phyloP scores from a whole-genome alignment of 2,888 invertebrate genomes.

The Meganola albula region DNA sequence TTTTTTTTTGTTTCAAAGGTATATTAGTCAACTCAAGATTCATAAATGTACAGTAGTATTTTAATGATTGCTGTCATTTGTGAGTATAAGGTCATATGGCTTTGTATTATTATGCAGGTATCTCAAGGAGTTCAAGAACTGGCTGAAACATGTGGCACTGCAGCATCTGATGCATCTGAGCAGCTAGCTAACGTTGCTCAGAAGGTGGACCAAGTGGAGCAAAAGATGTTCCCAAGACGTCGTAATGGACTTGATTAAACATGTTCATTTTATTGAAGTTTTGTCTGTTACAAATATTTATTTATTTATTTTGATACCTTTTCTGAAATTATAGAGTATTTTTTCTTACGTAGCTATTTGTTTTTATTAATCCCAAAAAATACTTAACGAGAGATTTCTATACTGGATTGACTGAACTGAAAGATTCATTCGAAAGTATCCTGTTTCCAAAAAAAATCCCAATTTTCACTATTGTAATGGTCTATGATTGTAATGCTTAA shows the following conservation, averaged over 20 bases:
- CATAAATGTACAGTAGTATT: too few relatives aligned
- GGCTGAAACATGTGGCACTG: constrained; percentile 63
- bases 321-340: not conserved
- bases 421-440: too few relatives aligned
- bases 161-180: constrained; percentile 58
- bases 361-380: too few relatives aligned
- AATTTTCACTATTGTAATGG: too few relatives aligned
- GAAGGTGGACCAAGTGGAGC: constrained; percentile 59
- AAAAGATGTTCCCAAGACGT: constrained; percentile 56
- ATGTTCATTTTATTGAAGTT: not conserved
- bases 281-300: not conserved
- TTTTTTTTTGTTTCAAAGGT: too few relatives aligned
- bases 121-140: constrained; percentile 62
- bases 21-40: too few relatives aligned
- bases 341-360: not conserved
- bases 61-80: too few relatives aligned
- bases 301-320: not conserved
- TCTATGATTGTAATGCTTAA: too few relatives aligned
- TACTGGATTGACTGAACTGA: too few relatives aligned
- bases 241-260: constrained; percentile 64
- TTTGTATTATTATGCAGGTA: constrained; percentile 38
- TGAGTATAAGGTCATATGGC: not conserved
- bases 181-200: constrained; percentile 56
- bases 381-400: too few relatives aligned
- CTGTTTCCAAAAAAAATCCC: too few relatives aligned